phyloP scores from a whole-genome alignment of 2,797 vertebrate genomes.

The Argentina silus region DNA sequence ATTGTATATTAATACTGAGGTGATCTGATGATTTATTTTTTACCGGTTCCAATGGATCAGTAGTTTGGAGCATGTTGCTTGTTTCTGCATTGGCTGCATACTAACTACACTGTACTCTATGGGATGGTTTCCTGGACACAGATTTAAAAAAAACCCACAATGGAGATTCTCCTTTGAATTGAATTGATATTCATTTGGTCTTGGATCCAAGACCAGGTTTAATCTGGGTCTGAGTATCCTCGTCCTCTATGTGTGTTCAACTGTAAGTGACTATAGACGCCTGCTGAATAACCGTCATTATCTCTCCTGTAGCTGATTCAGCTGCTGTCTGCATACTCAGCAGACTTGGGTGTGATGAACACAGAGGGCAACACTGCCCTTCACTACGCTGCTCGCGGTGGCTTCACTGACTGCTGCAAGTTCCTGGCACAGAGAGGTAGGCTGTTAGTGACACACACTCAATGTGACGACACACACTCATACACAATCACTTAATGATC shows the following conservation, averaged over 20 bases:
- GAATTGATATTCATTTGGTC: too few species aligned
- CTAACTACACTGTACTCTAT: not conserved
- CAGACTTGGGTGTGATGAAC: slow-evolving; percentile 81
- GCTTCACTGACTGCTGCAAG: slow-evolving; percentile 86
- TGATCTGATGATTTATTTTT: too few species aligned
- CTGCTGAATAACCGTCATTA: not conserved
- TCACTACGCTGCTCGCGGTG: slow-evolving; percentile 86
- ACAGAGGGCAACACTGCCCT: slow-evolving; percentile 84
- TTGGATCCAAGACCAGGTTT: not conserved
- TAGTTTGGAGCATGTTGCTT: too few species aligned
- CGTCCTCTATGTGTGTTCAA: not conserved
- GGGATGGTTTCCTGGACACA: too few species aligned
- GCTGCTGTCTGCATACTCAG: slow-evolving; percentile 79
- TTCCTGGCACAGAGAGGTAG: slow-evolving; percentile 85
- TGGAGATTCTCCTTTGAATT: not conserved
- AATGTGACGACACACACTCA: not conserved
- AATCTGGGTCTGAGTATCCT: too few species aligned
- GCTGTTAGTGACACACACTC: not conserved
- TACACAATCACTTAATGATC: too few species aligned
- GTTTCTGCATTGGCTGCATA: too few species aligned
- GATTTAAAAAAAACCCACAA: too few species aligned
- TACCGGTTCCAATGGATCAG: too few species aligned
- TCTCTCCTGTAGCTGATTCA: slow-evolving; percentile 65
- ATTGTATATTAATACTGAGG: too few species aligned
- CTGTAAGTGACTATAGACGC: not conserved